Base-by-base conservation (phyloP, 2,797 vertebrate genomes). In the Alfaro cultratus region DNA sequence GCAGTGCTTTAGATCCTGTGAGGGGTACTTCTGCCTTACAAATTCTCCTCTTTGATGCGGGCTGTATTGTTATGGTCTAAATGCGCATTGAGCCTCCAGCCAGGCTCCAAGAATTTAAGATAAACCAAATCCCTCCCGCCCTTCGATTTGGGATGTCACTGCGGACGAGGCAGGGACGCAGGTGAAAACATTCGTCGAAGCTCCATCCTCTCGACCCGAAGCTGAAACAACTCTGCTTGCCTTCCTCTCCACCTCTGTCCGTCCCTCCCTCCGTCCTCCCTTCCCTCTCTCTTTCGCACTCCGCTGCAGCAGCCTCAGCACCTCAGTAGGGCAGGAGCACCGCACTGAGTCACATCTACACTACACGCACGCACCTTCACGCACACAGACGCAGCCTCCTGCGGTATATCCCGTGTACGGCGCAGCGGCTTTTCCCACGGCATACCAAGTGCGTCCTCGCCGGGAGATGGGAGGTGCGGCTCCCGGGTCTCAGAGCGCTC, bases 311-410 rank as follows among this genome's bases (percentile, higher is more conserved):
- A 93, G 90, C 90, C 88, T 90, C 92, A 85, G 87, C 90, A 83
- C 88, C 89, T 93, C 93, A 94, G 91, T 94, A 80, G 86, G 92
- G 90, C 88, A 92, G 91, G 94, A 95, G 93, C 94, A 87, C 91
- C 92, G 94, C 96, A 95, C 92, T 83, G 91, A 93, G 92, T 94
- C 83, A 94, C 94, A 96, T 95, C 95, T 84, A 75, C 77, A 83
- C 88, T 18, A 60, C 81, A 80, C 88, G 6, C 85, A 75, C 83
- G 74, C 75, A 51, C 73, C 21, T 74, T 49, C 87, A 70, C 89
- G 57, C 92, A 86, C 90, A 84, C 90, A n/a, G 74, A 85, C 88
- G 78, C 89, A 91, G 82, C 91, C 88, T 94, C 91, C 95, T 94
- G 94, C 93, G 94, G 97, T 96, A 95, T 93, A 71, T 68, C 64